These are phyloP conservation scores for Vesta saturnalis DNA, from an alignment of 2,888 invertebrate species.

Conservation along the genomic window DNA sequence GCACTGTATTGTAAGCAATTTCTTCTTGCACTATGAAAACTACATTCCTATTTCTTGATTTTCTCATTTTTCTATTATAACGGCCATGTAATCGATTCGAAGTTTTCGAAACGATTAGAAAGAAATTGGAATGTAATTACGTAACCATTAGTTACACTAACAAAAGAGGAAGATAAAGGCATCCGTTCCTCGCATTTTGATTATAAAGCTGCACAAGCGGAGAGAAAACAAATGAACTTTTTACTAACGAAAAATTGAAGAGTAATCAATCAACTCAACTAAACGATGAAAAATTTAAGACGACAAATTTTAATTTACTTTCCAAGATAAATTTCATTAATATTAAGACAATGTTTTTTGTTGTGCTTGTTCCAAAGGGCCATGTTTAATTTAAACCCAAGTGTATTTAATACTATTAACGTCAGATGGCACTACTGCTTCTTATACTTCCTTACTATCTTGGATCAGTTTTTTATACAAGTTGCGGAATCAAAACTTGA, in stretches of 20 bases:
- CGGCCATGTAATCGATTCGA: no score
- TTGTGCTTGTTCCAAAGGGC: slow-evolving; percentile 1
- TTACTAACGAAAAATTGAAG: not conserved
- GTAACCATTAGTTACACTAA: no score
- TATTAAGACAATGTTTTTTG: not conserved
- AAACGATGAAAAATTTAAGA: not conserved
- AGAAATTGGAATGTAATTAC: no score
- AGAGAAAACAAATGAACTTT: no score
- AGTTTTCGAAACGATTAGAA: no score
- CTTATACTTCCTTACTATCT: slow-evolving; percentile 4
- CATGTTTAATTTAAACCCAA: slow-evolving; percentile 1
- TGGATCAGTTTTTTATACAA: not conserved
- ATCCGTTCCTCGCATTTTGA: no score
- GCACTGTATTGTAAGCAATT: no score
- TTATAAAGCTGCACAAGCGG: no score
- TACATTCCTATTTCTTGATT: no score
- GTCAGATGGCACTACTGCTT: slow-evolving; percentile 16
- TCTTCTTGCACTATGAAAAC: no score
- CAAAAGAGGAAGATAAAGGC: no score
- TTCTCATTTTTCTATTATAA: no score
- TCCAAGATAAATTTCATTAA: not conserved
- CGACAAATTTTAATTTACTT: not conserved
- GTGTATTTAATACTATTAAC: slow-evolving; percentile 20
- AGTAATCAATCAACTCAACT: not conserved
- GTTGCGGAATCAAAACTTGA: slow-evolving; percentile 23